Base-by-base conservation (phyloP, 2,888 invertebrate genomes). In the Hipparchia sbordonii region DNA sequence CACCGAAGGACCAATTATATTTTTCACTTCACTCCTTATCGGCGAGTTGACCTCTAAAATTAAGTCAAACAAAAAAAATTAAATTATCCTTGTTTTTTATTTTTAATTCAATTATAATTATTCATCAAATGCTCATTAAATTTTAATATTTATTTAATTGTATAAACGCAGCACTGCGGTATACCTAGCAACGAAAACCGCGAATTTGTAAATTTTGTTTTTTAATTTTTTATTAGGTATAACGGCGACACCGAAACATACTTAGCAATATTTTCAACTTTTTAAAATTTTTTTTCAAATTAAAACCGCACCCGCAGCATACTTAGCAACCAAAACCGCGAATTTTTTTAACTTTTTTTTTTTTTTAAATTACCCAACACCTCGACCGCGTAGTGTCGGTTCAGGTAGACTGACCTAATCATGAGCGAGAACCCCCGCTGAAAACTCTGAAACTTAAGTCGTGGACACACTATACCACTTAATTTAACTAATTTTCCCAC, bases 371-470 rank as follows among this genome's bases (percentile, higher is more conserved):
- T 10, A 5, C 2, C 59, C 23, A 57, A 45, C 56, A 68, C 67
- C 46, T 60, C 63, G 67, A 67, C 12, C 73, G 63, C 74, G 70
- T 61, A 57, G 71, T 54, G 74, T 61, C 72, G 72, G 77, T 73
- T 76, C 80, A 78, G 79, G 79, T 80, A 74, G 74, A 81, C 79
- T 79, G 79, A 78, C 75, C 74, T 78, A 73, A 70, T 76, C 67
- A 66, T 70, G 66, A 72, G 66, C 63, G 70, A 71, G 57, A 56
- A 74, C 76, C 76, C 75, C 71, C 77, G 72, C 76, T 71, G 71
- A 78, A 85, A 84, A 80, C 75, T 73, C 83, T 85, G 85, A 84
- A 85, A 83, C 81, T 73, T 77, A 80, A 82, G 81, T 65, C 79
- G 76, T 76, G 80, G 74, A 46, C 80, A 81, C 82, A 84, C 79